These are phyloP conservation scores for Zonitis immaculata DNA, from an alignment of 2,888 invertebrate genomes.

Conservation along the genomic window DNA sequence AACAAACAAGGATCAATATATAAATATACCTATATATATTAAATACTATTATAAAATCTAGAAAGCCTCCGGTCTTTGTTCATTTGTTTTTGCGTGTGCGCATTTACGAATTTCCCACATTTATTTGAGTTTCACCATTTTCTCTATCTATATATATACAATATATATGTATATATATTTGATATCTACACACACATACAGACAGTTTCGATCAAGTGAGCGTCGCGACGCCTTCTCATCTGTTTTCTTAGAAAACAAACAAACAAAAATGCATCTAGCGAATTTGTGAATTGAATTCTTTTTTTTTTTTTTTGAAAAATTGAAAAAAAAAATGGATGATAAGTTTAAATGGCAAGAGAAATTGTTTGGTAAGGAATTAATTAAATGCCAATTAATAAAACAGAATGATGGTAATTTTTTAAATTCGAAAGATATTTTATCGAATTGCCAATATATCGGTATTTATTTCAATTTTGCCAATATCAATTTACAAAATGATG, in stretches of 20 bases:
- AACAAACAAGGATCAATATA: neutral
- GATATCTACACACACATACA: too few species aligned
- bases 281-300: neutral
- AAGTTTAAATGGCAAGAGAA: conserved; percentile 56
- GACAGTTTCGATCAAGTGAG: too few species aligned
- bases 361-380: conserved; percentile 56
- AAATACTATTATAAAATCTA: neutral
- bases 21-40: neutral
- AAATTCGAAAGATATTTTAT: conserved; percentile 51
- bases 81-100: neutral
- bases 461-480: conserved; percentile 70
- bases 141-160: too few species aligned
- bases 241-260: neutral
- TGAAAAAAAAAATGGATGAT: neutral
- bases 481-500: conserved; percentile 63
- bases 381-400: conserved; percentile 45
- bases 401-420: conserved; percentile 39
- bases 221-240: neutral
- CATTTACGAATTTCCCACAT: neutral
- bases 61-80: neutral
- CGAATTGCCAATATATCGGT: conserved; percentile 55
- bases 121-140: neutral
- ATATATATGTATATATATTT: too few species aligned
- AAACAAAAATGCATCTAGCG: neutral
- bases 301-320: too few species aligned